Evolutionary conservation across 2,113 vertebrate genomes (phyloP), one percentile per base, ranked within the genome.

Genomic region (Macroglossus sobrinus): DNA sequence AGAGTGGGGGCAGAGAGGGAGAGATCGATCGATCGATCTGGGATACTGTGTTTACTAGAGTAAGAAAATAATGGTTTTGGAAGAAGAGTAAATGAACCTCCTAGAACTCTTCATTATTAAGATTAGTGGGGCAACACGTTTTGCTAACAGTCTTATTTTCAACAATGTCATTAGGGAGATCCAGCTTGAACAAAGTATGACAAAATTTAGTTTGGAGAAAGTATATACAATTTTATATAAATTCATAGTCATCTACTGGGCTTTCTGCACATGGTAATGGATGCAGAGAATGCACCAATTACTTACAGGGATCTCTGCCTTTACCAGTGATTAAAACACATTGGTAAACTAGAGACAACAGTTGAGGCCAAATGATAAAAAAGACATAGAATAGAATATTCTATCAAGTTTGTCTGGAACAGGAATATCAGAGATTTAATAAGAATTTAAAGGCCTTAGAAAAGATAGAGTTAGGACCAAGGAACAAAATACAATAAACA

Each of bases 51-150:
- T 64, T 72, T 8, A 84, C 33, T 75, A 4, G 9, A 38, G 1
- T 55, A 16, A 50, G 7, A 35, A 95, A 63, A 14, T 74, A 50
- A 3, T 38, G 16, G 9, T 24, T 76, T 94, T 55, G 21, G 15
- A 35, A 82, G 19, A 80, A 53, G 13, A 12, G 6, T n/a, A n/a
- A 63, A 2, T 5, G 3, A 19, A 6, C 12, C 28, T 28, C 16
- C 5, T 14, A 43, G 7, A 50, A 55, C 13, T 14, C 5, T 45
- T 21, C 14, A 69, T 71, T 21, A 57, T 80, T 55, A 75, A 50
- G 2, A 45, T 8, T 12, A 86, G 21, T 50, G 3, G 2, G 0
- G 13, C 7, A 10, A n/a, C 11, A 7, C 80, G 6, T 3, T 63
- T 89, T 81, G 10, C 33, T 59, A 30, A 72, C 0, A 68, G 24